A percentile compares a stretch with the other conserved stretches of the same genome.
Conservation (phyloP, 2,113 vertebrate species). For the Cepphus grylle region DNA sequence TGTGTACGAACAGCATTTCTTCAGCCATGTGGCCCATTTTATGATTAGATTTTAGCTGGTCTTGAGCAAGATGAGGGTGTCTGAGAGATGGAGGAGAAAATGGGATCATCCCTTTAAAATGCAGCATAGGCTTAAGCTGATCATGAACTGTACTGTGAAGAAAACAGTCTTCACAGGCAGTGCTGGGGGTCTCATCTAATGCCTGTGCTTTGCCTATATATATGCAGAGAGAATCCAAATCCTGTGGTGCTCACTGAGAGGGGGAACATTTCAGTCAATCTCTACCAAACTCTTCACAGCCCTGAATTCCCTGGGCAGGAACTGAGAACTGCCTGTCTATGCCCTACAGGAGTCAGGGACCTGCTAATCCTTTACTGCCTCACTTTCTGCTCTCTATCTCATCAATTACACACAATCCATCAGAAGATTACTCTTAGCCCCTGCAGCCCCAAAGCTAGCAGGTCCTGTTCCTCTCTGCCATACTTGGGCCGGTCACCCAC, state of each 20-base stretch:
- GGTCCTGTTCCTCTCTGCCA: neutral
- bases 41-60: neutral
- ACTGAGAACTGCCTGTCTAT: neutral
- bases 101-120: neutral
- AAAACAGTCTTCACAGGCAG: neutral
- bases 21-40: neutral
- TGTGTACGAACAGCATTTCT: neutral
- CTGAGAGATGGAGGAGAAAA: neutral
- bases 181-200: neutral
- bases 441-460: neutral
- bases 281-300: neutral
- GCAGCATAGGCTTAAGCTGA: neutral
- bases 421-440: neutral
- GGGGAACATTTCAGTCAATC: neutral
- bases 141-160: neutral
- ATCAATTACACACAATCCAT: fast-evolving
- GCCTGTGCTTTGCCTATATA: neutral
- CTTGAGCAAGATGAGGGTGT: neutral
- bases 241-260: neutral
- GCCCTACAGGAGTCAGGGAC: neutral
- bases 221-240: neutral
- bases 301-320: neutral
- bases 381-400: neutral
- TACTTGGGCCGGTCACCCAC: neutral
- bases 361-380: neutral